Evolutionary conservation across 2,113 vertebrate species (phyloP).

Genomic region (Struthidea cinerea): DNA sequence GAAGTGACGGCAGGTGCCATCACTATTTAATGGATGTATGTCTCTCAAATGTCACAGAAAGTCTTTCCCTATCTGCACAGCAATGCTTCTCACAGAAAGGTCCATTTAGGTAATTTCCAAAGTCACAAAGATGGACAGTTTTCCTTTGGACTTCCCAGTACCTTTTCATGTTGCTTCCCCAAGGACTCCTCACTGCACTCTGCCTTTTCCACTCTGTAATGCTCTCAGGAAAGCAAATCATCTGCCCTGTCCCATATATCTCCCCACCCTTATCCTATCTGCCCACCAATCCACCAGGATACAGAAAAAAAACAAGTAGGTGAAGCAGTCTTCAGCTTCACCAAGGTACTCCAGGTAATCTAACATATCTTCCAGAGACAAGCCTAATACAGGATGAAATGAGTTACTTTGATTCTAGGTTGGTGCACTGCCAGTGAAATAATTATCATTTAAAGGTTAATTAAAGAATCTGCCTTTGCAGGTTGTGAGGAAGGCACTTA

Average conservation of each 20-base stretch:
- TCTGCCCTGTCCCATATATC: not conserved
- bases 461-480: constrained; percentile 61
- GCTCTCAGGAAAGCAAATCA: not conserved
- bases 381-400: not conserved
- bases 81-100: not conserved
- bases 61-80: not conserved
- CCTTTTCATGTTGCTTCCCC: not conserved
- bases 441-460: constrained; percentile 73
- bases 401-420: constrained; percentile 30
- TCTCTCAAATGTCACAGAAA: not conserved
- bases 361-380: not conserved
- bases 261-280: not conserved
- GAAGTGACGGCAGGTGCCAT: not conserved
- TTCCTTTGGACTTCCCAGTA: not conserved
- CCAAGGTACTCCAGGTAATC: not conserved
- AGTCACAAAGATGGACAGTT: not conserved
- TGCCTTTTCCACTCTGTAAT: not conserved
- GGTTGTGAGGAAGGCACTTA: constrained; percentile 56
- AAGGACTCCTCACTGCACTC: not conserved
- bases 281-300: not conserved
- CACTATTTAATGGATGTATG: not conserved
- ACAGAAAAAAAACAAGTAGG: not conserved
- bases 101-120: not conserved
- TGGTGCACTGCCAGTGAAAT: constrained; percentile 56
- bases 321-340: not conserved